These are phyloP conservation scores for Leptopilina syphax DNA, from an alignment of 2,888 invertebrate species.

Conservation along the genomic window DNA sequence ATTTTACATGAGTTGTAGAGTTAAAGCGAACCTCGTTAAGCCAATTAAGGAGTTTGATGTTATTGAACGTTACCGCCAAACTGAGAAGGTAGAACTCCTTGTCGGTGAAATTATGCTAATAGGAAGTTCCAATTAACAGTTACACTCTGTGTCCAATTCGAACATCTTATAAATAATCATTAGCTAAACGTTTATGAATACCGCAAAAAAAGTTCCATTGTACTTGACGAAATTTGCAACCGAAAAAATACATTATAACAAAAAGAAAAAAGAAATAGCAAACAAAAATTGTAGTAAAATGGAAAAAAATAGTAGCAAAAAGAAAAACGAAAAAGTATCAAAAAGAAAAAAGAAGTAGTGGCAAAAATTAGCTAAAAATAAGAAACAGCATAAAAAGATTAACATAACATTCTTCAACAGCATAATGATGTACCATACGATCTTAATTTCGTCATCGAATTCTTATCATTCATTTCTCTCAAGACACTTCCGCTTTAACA, in stretches of 20 bases:
- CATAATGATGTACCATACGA: too few species aligned
- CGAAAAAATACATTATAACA: neutral
- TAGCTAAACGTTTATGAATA: constrained; percentile 32
- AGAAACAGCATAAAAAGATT: too few species aligned
- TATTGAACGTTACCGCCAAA: constrained; percentile 60
- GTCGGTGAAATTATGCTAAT: constrained; percentile 63
- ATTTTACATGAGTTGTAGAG: constrained; percentile 58
- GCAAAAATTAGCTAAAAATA: too few species aligned
- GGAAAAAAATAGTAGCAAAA: too few species aligned
- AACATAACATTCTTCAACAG: too few species aligned
- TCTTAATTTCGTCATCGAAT: too few species aligned
- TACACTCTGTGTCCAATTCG: constrained; percentile 3
- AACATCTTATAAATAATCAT: constrained; percentile 35
- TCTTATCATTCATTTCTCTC: too few species aligned
- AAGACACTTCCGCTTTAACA: too few species aligned
- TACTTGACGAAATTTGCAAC: neutral
- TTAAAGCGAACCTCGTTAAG: constrained; percentile 61
- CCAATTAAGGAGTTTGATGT: constrained; percentile 67
- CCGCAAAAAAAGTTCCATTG: constrained; percentile 3
- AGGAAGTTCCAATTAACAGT: constrained; percentile 63
- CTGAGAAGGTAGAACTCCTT: constrained; percentile 36
- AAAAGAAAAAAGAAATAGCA: too few species aligned
- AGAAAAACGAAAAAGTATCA: too few species aligned
- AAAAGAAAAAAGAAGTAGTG: too few species aligned
- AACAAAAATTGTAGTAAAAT: too few species aligned